Conservation (phyloP, 1,140 invertebrate genomes). For the Polypedilum pembai region DNA sequence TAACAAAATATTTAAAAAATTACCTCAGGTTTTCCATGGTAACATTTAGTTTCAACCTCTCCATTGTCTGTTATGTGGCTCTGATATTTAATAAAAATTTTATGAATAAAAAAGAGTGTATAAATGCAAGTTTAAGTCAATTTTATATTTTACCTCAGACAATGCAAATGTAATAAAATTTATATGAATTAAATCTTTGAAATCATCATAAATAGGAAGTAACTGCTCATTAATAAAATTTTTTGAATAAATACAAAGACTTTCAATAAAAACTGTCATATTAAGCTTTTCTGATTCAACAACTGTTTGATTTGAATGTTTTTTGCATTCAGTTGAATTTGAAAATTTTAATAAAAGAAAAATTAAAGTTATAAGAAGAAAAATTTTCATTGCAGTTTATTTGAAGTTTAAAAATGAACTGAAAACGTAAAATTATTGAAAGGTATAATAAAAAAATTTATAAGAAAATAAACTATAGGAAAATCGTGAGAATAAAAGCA, state of each 20-base stretch:
- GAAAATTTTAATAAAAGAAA: too few relatives aligned
- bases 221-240: not conserved
- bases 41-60: not conserved
- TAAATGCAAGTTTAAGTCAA: too few relatives aligned
- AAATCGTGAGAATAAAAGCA: too few relatives aligned
- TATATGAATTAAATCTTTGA: not conserved
- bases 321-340: too few relatives aligned
- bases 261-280: not conserved
- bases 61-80: not conserved
- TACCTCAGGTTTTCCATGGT: not conserved
- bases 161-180: not conserved
- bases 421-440: too few relatives aligned
- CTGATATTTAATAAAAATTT: not conserved
- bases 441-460: too few relatives aligned
- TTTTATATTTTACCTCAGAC: not conserved
- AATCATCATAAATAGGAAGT: not conserved
- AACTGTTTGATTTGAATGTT: not conserved
- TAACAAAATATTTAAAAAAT: not conserved
- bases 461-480: too few relatives aligned
- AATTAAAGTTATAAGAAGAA: too few relatives aligned
- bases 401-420: too few relatives aligned
- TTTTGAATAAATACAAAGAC: not conserved
- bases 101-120: too few relatives aligned
- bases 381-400: too few relatives aligned
- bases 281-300: not conserved